Conservation (phyloP, 2,888 invertebrate species). For the Sinohyriopsis cumingii region DNA sequence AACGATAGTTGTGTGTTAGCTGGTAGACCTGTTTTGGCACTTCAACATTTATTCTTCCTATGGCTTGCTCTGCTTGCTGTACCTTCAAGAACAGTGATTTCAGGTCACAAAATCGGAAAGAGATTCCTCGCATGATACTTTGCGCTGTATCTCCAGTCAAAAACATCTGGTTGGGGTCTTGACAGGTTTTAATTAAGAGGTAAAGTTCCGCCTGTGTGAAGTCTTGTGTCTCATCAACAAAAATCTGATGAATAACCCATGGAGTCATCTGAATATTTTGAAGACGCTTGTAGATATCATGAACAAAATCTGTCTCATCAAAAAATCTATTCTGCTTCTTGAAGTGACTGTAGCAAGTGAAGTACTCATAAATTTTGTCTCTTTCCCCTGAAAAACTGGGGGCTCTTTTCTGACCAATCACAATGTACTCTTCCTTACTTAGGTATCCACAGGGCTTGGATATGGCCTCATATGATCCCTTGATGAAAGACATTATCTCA, state of each 20-base stretch:
- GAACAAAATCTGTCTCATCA: slow-evolving; percentile 37
- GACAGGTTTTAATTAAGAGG: slow-evolving; percentile 43
- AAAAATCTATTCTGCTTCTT: slow-evolving; percentile 24
- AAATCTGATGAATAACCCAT: slow-evolving; percentile 46
- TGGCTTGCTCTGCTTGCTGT: slow-evolving; percentile 40
- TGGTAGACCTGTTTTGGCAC: slow-evolving; percentile 16
- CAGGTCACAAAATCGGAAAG: slow-evolving; percentile 64
- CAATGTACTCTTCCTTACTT: slow-evolving; percentile 22
- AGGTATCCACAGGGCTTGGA: slow-evolving; percentile 20
- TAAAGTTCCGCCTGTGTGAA: slow-evolving; percentile 59
- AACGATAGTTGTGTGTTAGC: slow-evolving; percentile 35
- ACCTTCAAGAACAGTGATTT: slow-evolving; percentile 59
- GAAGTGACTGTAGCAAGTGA: slow-evolving; percentile 6
- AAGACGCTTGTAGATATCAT: slow-evolving; percentile 24
- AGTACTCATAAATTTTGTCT: slow-evolving; percentile 20
- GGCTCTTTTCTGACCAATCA: slow-evolving; percentile 32
- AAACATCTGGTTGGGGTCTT: slow-evolving; percentile 59
- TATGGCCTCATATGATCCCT: slow-evolving; percentile 40
- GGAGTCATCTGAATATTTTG: background rate
- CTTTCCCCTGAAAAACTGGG: slow-evolving; percentile 34
- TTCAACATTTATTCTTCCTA: slow-evolving; percentile 31
- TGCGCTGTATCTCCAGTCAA: slow-evolving; percentile 65
- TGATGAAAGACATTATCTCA: slow-evolving; percentile 42
- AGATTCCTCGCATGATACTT: slow-evolving; percentile 65
- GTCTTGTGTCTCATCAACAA: slow-evolving; percentile 61